phyloP scores from a whole-genome alignment of 1,140 invertebrate genomes.

The Reticulitermes speratus region DNA sequence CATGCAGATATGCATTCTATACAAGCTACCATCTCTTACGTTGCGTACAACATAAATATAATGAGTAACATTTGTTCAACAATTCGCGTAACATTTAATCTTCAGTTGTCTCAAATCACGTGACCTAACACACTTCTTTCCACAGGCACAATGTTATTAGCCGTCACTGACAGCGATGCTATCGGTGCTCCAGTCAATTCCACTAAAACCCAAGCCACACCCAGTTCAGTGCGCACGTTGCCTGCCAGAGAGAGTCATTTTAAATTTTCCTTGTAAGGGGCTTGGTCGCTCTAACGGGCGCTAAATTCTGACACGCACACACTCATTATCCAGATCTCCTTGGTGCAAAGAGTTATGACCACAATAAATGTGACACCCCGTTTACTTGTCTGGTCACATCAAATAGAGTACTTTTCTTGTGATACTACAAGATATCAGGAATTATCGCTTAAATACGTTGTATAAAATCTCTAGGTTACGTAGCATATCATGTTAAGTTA shows the following conservation, averaged over 20 bases:
- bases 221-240: not conserved
- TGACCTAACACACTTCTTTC: not conserved
- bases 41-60: no score
- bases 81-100: no score
- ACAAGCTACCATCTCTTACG: no score
- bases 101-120: no score
- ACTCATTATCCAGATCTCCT: not conserved
- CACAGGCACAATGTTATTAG: not conserved
- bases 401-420: no score
- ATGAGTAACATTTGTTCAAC: no score
- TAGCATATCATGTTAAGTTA: no score
- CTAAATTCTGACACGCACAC: slow-evolving; percentile 3
- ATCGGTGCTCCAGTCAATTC: not conserved
- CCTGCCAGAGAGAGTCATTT: not conserved
- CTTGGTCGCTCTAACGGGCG: not conserved
- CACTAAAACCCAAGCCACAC: not conserved
- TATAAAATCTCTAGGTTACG: no score
- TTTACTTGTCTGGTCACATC: no score
- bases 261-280: not conserved
- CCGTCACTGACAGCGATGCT: not conserved
- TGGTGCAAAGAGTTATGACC: not conserved
- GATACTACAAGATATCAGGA: no score
- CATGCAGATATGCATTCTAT: no score
- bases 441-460: no score
- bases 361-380: not conserved